Conservation (phyloP, 30 jellyfish, hydroid and myxozoan species). For the Hydractinia symbiolongicarpus region DNA sequence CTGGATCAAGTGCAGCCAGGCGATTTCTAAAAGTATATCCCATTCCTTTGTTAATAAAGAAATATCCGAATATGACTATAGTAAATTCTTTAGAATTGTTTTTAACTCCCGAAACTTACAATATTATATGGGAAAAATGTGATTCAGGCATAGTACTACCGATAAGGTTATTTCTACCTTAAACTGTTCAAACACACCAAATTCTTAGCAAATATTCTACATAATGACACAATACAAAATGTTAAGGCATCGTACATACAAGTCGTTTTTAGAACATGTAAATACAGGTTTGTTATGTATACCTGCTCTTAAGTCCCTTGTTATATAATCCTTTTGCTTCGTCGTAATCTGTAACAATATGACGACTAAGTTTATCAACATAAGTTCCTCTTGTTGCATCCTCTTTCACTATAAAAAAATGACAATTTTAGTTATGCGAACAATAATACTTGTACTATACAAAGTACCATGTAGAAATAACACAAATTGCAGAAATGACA, state of each 20-base stretch:
- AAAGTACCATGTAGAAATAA: no score
- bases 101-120: not conserved
- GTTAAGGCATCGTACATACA: no score
- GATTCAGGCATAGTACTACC: not conserved
- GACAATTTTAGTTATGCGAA: not conserved
- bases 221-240: not conserved
- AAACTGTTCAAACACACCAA: not conserved
- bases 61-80: not conserved
- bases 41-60: not conserved
- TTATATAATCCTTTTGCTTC: slow-evolving; percentile 58
- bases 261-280: not conserved
- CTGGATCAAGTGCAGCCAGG: slow-evolving; percentile 91
- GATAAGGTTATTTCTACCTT: not conserved
- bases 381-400: slow-evolving; percentile 72
- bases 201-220: not conserved
- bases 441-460: no score
- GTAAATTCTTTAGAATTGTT: not conserved
- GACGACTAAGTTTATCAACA: slow-evolving; percentile 76
- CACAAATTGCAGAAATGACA: not conserved
- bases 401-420: slow-evolving; percentile 58
- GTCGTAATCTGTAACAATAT: slow-evolving; percentile 70
- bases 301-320: slow-evolving; percentile 86
- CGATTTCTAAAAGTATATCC: slow-evolving; percentile 54
- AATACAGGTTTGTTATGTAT: not conserved
- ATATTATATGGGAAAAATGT: not conserved